Conservation (phyloP, 2,113 vertebrate genomes). For the Isurus oxyrinchus region DNA sequence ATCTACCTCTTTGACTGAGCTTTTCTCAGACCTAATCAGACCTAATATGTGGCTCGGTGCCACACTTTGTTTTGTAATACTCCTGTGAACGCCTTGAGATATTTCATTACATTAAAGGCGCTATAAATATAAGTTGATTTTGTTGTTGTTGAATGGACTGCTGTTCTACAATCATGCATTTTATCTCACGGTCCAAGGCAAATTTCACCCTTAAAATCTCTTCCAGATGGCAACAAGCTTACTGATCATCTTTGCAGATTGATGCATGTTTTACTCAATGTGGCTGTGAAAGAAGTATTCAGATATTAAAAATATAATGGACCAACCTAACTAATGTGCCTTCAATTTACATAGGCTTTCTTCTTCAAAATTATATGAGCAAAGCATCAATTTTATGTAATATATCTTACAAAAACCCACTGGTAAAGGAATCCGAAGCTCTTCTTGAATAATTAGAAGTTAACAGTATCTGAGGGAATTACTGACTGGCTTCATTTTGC, state of each 20-base stretch:
- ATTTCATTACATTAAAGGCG: background rate
- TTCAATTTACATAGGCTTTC: constrained; percentile 14
- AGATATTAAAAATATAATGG: constrained; percentile 27
- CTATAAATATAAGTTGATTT: background rate
- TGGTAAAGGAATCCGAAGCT: background rate
- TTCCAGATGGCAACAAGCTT: background rate
- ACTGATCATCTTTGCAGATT: background rate
- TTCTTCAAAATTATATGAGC: constrained; percentile 13
- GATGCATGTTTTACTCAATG: background rate
- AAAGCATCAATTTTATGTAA: constrained; percentile 21
- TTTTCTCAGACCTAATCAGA: background rate
- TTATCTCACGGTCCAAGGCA: background rate
- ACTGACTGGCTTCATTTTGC: constrained; percentile 35
- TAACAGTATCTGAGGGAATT: constrained; percentile 36
- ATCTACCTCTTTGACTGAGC: background rate
- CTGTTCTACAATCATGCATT: background rate
- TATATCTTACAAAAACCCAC: background rate
- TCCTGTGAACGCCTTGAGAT: background rate
- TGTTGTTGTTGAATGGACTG: background rate
- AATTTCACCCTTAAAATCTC: background rate
- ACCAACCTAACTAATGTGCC: background rate
- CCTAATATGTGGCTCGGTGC: background rate
- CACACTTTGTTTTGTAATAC: background rate
- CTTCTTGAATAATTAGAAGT: constrained; percentile 35
- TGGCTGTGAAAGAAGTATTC: background rate